Evolutionary conservation across 1,140 invertebrate species (phyloP).

Genomic region (Zaprionus ornatus): DNA sequence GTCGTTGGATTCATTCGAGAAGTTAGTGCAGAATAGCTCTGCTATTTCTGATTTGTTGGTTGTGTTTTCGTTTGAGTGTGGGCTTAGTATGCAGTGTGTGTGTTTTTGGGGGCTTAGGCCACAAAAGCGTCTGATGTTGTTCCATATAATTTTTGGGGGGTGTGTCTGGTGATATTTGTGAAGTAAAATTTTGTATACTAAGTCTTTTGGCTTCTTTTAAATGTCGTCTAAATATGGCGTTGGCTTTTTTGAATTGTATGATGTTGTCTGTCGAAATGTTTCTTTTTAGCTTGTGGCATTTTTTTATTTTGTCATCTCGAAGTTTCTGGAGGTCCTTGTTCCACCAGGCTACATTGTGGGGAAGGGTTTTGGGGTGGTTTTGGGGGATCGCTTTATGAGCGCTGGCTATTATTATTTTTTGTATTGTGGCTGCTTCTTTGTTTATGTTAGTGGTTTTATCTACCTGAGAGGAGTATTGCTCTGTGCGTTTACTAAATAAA

Average conservation of each 20-base stretch:
- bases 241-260: constrained; percentile 13
- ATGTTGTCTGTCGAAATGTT: background rate
- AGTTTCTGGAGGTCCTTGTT: too few relatives aligned
- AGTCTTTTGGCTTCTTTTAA: constrained; percentile 16
- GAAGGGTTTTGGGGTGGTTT: background rate
- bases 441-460: constrained; percentile 24
- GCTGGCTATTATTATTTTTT: constrained; percentile 18
- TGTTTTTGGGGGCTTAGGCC: background rate
- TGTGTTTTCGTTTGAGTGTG: constrained; percentile 12
- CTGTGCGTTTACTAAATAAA: background rate
- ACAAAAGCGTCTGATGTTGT: constrained; percentile 5
- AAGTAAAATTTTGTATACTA: background rate
- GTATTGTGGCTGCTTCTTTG: constrained; percentile 26
- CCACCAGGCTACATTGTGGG: background rate
- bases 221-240: constrained; percentile 20
- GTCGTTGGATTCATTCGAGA: background rate
- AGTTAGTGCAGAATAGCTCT: constrained; percentile 12
- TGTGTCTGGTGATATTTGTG: constrained; percentile 18
- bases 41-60: constrained; percentile 18
- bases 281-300: constrained; percentile 8
- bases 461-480: background rate
- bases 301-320: background rate
- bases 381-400: constrained; percentile 10
- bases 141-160: constrained; percentile 19
- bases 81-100: constrained; percentile 16